phyloP scores from a whole-genome alignment of 2,797 vertebrate genomes.

The Natrix natrix region DNA sequence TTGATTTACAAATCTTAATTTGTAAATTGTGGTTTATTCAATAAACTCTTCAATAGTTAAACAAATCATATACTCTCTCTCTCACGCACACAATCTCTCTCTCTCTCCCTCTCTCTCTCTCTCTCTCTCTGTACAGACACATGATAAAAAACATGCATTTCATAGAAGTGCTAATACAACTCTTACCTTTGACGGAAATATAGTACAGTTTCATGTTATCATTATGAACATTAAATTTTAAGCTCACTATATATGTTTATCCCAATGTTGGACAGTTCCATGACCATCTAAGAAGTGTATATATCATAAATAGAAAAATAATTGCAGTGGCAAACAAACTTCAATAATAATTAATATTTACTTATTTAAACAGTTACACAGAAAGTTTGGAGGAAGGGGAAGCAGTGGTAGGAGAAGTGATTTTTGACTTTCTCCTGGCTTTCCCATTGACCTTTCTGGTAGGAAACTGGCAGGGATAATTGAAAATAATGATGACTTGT shows the following conservation, averaged over 20 bases:
- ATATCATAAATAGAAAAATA: neutral
- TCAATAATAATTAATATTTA: neutral
- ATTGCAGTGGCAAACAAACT: neutral
- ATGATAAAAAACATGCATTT: neutral
- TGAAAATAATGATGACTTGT: neutral
- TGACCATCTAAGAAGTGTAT: neutral
- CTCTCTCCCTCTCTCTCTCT: neutral
- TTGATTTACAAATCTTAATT: neutral
- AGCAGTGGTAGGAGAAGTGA: neutral
- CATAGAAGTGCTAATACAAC: neutral
- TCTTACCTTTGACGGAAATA: neutral
- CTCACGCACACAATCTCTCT: neutral
- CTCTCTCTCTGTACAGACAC: neutral
- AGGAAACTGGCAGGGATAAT: neutral
- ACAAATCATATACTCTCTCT: neutral
- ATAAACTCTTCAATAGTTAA: neutral
- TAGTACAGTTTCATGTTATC: neutral
- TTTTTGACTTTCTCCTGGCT: neutral
- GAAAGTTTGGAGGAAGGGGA: neutral
- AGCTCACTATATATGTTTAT: neutral
- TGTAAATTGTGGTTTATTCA: neutral
- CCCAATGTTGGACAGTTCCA: neutral
- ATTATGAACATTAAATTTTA: neutral
- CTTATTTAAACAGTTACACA: neutral
- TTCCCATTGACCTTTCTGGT: neutral